Evolutionary conservation across 2,888 invertebrate genomes (phyloP).

Genomic region (Ophioninae sp.): DNA sequence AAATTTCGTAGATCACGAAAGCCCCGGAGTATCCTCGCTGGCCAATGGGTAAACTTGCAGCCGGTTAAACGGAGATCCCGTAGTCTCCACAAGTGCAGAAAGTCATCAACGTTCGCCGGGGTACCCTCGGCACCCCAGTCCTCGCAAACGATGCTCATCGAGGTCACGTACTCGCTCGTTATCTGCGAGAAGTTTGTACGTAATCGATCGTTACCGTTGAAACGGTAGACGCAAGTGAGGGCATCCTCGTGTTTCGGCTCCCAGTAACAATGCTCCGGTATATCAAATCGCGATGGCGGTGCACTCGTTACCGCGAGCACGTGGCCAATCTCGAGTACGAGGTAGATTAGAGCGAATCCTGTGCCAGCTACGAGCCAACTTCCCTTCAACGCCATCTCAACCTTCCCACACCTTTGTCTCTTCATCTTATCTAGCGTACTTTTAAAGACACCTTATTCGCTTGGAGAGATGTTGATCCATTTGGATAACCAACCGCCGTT

Average conservation of each 20-base stretch:
- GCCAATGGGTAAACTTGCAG: slow-evolving; percentile 93
- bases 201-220: slow-evolving; percentile 82
- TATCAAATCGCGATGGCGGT: slow-evolving; percentile 86
- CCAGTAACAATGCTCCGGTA: slow-evolving; percentile 94
- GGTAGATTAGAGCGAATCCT: slow-evolving; percentile 51
- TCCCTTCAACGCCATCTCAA: slow-evolving; percentile 37
- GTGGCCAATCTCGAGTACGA: slow-evolving; percentile 67
- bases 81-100: slow-evolving; percentile 90
- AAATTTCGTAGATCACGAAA: slow-evolving; percentile 91
- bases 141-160: slow-evolving; percentile 73
- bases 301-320: slow-evolving; percentile 79
- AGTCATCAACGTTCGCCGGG: slow-evolving; percentile 81
- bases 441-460: slow-evolving; percentile 13
- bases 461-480: slow-evolving; percentile 33
- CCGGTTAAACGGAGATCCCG: slow-evolving; percentile 91
- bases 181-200: slow-evolving; percentile 90
- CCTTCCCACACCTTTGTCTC: slow-evolving; percentile 26
- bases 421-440: slow-evolving; percentile 48
- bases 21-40: slow-evolving; percentile 90
- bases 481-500: slow-evolving; percentile 32
- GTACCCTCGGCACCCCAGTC: slow-evolving; percentile 64
- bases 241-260: slow-evolving; percentile 75
- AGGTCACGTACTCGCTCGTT: slow-evolving; percentile 85
- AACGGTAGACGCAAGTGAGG: slow-evolving; percentile 83
- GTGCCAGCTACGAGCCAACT: slow-evolving; percentile 50